phyloP scores from a whole-genome alignment of 2,797 vertebrate genomes.

The Sorex maritimensis region DNA sequence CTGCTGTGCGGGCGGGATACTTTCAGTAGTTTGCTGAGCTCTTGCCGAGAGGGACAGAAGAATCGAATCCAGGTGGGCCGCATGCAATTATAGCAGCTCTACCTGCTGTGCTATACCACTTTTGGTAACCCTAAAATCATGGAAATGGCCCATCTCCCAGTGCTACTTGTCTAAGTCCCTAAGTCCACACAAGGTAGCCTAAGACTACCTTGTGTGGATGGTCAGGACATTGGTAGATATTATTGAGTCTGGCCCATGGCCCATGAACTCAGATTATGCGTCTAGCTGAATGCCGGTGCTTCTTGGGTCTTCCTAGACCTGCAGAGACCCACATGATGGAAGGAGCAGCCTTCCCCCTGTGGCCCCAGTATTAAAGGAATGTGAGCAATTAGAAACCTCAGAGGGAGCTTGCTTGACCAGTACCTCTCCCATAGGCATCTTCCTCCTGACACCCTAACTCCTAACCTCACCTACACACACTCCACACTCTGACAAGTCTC shows the following conservation, averaged over 20 bases:
- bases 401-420: background rate
- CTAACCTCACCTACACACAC: background rate
- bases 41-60: too few relatives aligned
- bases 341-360: rapidly evolving
- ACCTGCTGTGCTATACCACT: too few relatives aligned
- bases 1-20: too few relatives aligned
- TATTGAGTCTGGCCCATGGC: background rate
- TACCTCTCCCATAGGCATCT: background rate
- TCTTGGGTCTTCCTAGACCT: background rate
- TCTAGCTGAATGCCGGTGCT: background rate
- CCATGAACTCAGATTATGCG: background rate
- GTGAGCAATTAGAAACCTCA: background rate
- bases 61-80: too few relatives aligned
- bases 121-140: background rate
- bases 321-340: background rate
- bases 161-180: background rate
- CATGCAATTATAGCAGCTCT: too few relatives aligned
- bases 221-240: background rate
- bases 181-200: background rate
- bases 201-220: background rate
- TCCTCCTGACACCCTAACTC: background rate
- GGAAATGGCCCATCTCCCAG: background rate
- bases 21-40: too few relatives aligned
- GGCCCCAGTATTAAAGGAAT: slow-evolving; percentile 4
- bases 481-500: background rate